Base-by-base conservation (phyloP, 2,113 vertebrate species). In the Monarcha castaneiventris region DNA sequence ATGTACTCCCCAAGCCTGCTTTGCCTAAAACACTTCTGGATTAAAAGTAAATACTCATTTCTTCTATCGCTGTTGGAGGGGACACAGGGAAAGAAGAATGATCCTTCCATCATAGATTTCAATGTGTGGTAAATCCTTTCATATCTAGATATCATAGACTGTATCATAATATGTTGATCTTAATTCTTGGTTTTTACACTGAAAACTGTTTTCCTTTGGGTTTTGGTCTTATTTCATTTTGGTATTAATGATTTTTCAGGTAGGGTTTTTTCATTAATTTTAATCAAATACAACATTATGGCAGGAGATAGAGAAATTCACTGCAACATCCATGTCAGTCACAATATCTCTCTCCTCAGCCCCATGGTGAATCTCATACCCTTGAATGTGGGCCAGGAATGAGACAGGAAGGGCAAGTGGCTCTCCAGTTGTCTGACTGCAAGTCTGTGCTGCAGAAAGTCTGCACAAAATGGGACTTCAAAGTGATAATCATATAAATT, bases 21-120 rank as follows among this genome's bases (percentile, higher is more conserved):
- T 85, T 93, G 52, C 46, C 46, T 87, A 66, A 67, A 79, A 89
- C 27, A 83, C 46, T 84, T 93, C 41, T 75, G 89, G 35, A 41
- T 96, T 88, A 79, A 92, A 96, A 93, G 51, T 58, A 72, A 51
- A 75, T 89, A 67, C 63, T 94, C 19, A n/a, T 88, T 79, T 63
- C 51, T 96, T 93, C 30, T 66, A 21, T 72, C 4, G 39, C 10
- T 7, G 48, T 92, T 44, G 32, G 56, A 95, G 41, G 46, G 72
- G 54, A 86, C 46, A 61, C 9, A 86, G 54, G 48, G 46, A 94
- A 84, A 92, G 71, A 83, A 96, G 73, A 74, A 92, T 30, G 35
- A 46, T 87, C 32, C 49, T 96, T 77, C 25, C 22, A 13, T 74
- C 72, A 35, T 27, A 74, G 55, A 67, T 41, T 64, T 87, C 74